Evolutionary conservation across 2,888 invertebrate species (phyloP).

Genomic region (Dascillus cervinus): DNA sequence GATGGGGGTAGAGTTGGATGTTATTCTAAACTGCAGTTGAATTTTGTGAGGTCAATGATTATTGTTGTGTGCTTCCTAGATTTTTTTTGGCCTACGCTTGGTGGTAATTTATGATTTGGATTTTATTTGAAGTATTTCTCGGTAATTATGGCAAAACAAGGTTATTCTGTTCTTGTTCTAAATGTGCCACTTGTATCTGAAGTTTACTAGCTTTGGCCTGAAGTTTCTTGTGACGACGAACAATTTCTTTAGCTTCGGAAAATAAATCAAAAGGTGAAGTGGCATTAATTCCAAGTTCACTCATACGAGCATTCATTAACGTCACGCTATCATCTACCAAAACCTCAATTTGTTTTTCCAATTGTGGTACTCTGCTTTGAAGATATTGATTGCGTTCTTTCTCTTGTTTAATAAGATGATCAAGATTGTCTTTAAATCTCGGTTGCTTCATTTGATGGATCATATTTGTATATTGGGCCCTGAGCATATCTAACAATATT

Average conservation of each 20-base stretch:
- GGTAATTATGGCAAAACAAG: too few species aligned
- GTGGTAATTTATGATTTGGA: conserved; percentile 52
- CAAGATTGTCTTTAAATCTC: conserved; percentile 57
- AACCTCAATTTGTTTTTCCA: conserved; percentile 79
- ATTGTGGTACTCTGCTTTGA: conserved; percentile 65
- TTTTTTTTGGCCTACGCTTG: conserved; percentile 65
- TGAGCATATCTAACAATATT: neutral
- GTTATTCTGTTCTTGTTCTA: too few species aligned
- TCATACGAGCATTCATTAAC: conserved; percentile 71
- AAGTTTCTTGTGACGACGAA: too few species aligned
- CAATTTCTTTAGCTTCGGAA: too few species aligned
- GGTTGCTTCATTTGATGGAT: conserved; percentile 70
- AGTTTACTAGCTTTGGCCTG: too few species aligned
- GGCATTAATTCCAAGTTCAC: conserved; percentile 75
- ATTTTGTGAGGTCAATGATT: conserved; percentile 9
- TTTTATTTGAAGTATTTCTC: conserved; percentile 59
- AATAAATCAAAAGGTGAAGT: too few species aligned
- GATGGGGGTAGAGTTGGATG: conserved; percentile 17
- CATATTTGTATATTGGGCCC: conserved; percentile 62
- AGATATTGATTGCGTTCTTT: too few species aligned
- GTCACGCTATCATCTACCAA: conserved; percentile 79
- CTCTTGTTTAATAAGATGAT: conserved; percentile 67
- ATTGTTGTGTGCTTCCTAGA: conserved; percentile 8
- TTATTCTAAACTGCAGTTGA: conserved; percentile 13
- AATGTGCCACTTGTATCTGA: too few species aligned